Evolutionary conservation across 2,888 invertebrate genomes (phyloP), one percentile per base, ranked within the genome.

Genomic region (Micoletzkya japonica): DNA sequence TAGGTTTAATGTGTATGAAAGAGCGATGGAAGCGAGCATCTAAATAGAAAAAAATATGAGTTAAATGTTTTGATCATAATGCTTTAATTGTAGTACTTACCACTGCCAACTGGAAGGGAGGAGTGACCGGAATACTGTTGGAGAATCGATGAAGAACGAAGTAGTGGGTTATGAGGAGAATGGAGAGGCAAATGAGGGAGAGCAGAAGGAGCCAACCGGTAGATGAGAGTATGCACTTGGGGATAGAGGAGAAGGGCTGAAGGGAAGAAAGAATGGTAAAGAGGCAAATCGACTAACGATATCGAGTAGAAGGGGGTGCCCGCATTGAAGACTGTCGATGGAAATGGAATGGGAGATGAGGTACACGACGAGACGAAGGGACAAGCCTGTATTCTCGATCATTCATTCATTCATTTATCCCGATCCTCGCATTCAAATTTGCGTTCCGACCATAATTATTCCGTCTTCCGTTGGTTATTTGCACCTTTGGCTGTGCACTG

Each of bases 51-150:
- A 60, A n/a, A 4, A 39, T 34, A 34, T 32, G 36, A 26, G 17
- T 26, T 26, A 56, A 26, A 17, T 28, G 56, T 28, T 26, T 7
- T 17, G 6, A 50, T 50, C 20, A 50, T 39, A 39, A 7, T 17
- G 7, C 39, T 39, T 39, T 7, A 39, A 17, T 10, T 10, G 39
- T 24, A 24, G 6, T 24, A 49, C 63, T 50, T 0, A 68, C 68
- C 44, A 68, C 44, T 28, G 57, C 68, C 32, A 68, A 26, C 44
- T 68, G 68, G 58, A 58, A 68, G 7, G 68, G 68, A 7, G 68
- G 68, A 7, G 68, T 68, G 20, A 68, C 57, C 2, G 68, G 64
- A 37, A 66, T 52, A 6, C 37, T 37, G n/a, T 54, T 54, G 7
- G 64, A 44, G 64, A 54, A 66, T 2, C 64, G 64, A 37, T 44